Evolutionary conservation across 2,113 vertebrate species (phyloP).

Genomic region (Oreamnos americanus): DNA sequence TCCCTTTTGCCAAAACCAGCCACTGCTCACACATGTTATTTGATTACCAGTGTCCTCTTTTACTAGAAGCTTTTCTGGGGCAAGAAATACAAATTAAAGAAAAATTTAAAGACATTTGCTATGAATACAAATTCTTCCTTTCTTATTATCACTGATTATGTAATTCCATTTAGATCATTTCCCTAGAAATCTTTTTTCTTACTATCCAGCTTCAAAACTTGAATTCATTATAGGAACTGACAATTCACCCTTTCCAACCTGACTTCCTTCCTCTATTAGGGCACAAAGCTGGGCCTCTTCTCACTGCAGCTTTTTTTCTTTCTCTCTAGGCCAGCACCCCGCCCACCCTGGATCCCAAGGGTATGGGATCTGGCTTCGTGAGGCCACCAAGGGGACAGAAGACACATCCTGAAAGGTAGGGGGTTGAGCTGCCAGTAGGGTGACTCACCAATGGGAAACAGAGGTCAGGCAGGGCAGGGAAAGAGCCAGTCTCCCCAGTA

Average conservation of each 20-base stretch:
- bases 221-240: neutral
- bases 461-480: neutral
- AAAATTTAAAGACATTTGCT: neutral
- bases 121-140: neutral
- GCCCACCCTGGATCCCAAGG: neutral
- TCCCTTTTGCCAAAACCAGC: neutral
- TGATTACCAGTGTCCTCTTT: neutral
- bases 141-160: neutral
- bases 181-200: neutral
- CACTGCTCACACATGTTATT: neutral
- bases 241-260: neutral
- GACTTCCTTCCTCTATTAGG: neutral
- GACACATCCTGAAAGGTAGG: neutral
- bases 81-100: constrained; percentile 25
- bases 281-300: neutral
- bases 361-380: neutral
- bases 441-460: neutral
- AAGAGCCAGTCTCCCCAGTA: neutral
- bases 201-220: neutral
- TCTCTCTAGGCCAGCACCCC: neutral
- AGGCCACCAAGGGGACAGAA: neutral
- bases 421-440: neutral
- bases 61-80: constrained; percentile 6
- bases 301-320: neutral
- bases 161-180: constrained; percentile 13